Evolutionary conservation across 2,888 invertebrate genomes (phyloP).

Genomic region (Xestia rhomboidea): DNA sequence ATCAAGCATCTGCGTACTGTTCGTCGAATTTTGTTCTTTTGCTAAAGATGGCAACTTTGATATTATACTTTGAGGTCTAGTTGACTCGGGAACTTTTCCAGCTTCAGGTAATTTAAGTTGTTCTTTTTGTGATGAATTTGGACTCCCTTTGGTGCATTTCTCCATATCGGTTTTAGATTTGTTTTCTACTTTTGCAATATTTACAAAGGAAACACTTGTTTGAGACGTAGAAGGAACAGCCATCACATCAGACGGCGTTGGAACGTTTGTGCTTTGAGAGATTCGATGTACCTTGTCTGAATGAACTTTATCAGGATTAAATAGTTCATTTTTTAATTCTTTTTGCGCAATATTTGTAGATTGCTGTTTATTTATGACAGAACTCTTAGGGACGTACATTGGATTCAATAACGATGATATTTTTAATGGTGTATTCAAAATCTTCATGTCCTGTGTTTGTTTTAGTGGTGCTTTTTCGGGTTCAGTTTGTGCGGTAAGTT

Average conservation of each 20-base stretch:
- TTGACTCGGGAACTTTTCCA: conserved; percentile 7
- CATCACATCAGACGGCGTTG: background rate
- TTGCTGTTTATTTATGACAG: conserved; percentile 22
- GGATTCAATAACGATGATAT: conserved; percentile 85
- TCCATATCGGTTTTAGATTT: conserved; percentile 20
- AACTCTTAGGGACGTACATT: conserved; percentile 73
- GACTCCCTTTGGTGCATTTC: conserved; percentile 24
- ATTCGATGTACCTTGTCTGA: conserved; percentile 6
- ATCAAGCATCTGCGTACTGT: conserved; percentile 64
- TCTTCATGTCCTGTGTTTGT: conserved; percentile 50
- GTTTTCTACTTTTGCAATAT: conserved; percentile 29
- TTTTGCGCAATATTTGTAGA: conserved; percentile 24
- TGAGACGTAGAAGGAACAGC: conserved; percentile 41
- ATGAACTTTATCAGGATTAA: conserved; percentile 5
- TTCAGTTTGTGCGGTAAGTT: background rate
- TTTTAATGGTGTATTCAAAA: conserved; percentile 79
- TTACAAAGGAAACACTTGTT: conserved; percentile 22
- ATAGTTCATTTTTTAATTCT: conserved; percentile 22
- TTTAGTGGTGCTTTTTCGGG: conserved; percentile 27
- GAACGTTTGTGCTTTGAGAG: conserved; percentile 6
- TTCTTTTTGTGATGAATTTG: conserved; percentile 23
- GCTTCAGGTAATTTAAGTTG: conserved; percentile 1
- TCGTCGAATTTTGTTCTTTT: conserved; percentile 41
- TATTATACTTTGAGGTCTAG: conserved; percentile 17
- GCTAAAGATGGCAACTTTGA: conserved; percentile 30